phyloP scores from a whole-genome alignment of 2,113 vertebrate species.

The Triplophysa siluroides region DNA sequence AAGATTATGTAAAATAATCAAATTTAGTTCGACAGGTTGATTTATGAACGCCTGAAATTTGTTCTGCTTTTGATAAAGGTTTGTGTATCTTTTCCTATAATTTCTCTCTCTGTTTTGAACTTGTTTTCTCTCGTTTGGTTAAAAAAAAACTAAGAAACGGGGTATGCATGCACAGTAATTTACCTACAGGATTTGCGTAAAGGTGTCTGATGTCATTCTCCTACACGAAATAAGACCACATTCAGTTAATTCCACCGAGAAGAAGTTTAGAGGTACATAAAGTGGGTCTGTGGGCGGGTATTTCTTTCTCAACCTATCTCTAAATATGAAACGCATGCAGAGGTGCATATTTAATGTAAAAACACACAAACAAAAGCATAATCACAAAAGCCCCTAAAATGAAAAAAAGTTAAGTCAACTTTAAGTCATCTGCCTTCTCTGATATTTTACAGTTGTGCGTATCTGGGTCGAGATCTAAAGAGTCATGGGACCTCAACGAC shows the following conservation, averaged over 20 bases:
- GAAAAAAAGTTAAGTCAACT: background rate
- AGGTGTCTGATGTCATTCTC: background rate
- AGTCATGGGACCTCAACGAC: background rate
- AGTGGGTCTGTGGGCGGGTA: background rate
- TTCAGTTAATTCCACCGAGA: background rate
- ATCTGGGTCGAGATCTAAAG: slow-evolving; percentile 27
- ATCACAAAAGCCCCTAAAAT: background rate
- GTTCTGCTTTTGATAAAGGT: too few relatives aligned
- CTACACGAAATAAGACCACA: slow-evolving; percentile 9
- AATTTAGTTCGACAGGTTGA: too few relatives aligned
- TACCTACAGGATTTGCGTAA: slow-evolving; percentile 3
- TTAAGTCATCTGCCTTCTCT: background rate
- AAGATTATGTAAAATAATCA: too few relatives aligned
- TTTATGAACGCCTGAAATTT: too few relatives aligned
- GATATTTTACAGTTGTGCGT: slow-evolving; percentile 63
- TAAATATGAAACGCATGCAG: background rate
- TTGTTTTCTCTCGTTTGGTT: background rate
- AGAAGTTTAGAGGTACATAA: background rate
- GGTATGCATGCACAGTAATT: background rate
- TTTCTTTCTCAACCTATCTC: background rate
- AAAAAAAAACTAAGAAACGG: background rate
- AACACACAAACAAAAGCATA: background rate
- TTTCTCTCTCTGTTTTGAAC: background rate
- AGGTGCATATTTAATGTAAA: background rate
- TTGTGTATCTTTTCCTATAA: background rate